Base-by-base conservation (phyloP, 23 tunicate genomes). In the Corella eumyota region DNA sequence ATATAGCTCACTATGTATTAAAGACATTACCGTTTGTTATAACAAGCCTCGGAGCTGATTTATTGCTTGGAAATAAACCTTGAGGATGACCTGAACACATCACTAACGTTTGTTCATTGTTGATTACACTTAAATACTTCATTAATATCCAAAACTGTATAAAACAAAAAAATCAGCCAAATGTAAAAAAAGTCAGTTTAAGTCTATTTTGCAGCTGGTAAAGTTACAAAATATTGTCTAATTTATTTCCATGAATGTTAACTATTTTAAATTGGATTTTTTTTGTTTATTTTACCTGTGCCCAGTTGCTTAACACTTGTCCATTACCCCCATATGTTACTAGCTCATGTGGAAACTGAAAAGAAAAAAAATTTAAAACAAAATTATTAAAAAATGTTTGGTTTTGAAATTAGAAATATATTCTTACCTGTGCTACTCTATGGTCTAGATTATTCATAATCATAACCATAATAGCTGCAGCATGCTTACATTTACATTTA, bases 281-380 rank as follows among this genome's bases (percentile, higher is more conserved):
- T n/a, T n/a, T n/a, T n/a, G n/a, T n/a, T n/a, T n/a, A n/a, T n/a
- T n/a, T n/a, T 31, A 92, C 91, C 81, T 92, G 98, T 9, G 85
- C 91, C 98, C 98, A 92, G 61, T 92, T 92, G 67, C 93, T 76
- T 50, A 92, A 92, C 6, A 92, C 93, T 66, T 92, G 98, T 1
- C 98, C 98, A 40, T 92, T 92, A 40, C 98, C 98, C 25, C 98
- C 98, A 47, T 92, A 92, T 0, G 98, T 92, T 1, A 92, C 98
- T 22, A 92, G 62, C 57, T 75, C 82, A 57, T 75, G 73, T 1
- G 94, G 94, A 58, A 68, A 84, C 94, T 84, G 49, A 13, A 60
- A 30, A 67, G 56, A 32, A 26, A 0, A 30, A 58, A 60, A 4
- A 24, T 7, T 19, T 53, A 22, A 53, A 15, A 9, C 15, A 6